Base-by-base conservation (phyloP, 2,888 invertebrate genomes). In the Drosophila koepferae region DNA sequence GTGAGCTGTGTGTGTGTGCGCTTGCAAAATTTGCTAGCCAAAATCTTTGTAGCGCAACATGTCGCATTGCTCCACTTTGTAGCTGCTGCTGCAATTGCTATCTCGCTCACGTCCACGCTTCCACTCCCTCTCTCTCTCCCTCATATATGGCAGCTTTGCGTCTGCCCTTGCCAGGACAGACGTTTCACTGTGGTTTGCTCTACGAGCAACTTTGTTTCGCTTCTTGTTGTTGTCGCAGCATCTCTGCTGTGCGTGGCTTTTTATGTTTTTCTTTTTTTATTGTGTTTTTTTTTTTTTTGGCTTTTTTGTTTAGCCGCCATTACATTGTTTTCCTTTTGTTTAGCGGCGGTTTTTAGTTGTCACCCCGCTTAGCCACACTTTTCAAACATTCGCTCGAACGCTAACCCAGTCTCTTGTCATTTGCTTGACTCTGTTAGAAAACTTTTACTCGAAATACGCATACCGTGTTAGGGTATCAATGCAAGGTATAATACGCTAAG, bases 291-390 rank as follows among this genome's bases (percentile, higher is more conserved):
- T 46, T 1, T 20, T 20, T 38, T 18, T 48, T 36, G 43, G 16
- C 6, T 46, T 18, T 60, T 48, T 81, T 74, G 44, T 81, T 65
- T 70, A 63, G 79, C 75, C 77, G 74, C 82, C 86, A 80, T 90
- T 90, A 85, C 85, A 88, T 85, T 88, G 90, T 90, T 85, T 90
- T 77, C 74, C 74, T 82, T 88, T 90, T 90, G 88, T 85, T 88
- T 82, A 75, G 73, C 69, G 54, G 76, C 59, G 70, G 82, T 84
- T 67, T 74, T 64, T 63, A 64, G 72, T 66, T 65, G 48, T 56
- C 63, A 20, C 41, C 55, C 31, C 43, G 20, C 51, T 40, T 31
- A 49, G 48, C 59, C 28, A 6, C 49, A 16, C 49, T 18, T 34
- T 43, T 16, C 64, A 28, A 56, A 54, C 16, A 43, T 31, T 55